These are phyloP conservation scores for Chesias legatella DNA, from an alignment of 2,888 invertebrate genomes.

Conservation along the genomic window DNA sequence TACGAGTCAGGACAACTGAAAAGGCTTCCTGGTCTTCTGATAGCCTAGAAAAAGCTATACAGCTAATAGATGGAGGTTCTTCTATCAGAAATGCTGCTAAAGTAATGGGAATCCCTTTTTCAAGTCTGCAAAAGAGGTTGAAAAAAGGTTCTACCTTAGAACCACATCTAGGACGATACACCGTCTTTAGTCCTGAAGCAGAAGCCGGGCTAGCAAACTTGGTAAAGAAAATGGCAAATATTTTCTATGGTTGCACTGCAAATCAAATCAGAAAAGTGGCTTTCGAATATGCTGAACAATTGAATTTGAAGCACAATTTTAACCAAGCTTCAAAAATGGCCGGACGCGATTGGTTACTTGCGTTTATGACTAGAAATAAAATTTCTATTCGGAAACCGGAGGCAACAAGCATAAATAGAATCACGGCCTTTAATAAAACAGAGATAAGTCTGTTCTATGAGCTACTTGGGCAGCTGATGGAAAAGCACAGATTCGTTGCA, in stretches of 20 bases:
- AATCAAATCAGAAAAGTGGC: slow-evolving; percentile 30
- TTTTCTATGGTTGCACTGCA: slow-evolving; percentile 32
- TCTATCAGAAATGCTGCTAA: slow-evolving; percentile 32
- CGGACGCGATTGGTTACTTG: slow-evolving; percentile 13
- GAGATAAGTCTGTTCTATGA: slow-evolving; percentile 32
- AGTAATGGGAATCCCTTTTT: slow-evolving; percentile 21
- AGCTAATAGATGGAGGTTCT: slow-evolving; percentile 28
- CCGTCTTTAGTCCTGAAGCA: slow-evolving; percentile 26
- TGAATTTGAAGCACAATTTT: slow-evolving; percentile 24
- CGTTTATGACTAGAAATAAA: slow-evolving; percentile 12
- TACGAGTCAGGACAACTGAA: slow-evolving; percentile 28
- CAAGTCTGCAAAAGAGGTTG: slow-evolving; percentile 29
- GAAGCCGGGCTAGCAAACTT: slow-evolving; percentile 28
- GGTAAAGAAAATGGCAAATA: slow-evolving; percentile 32
- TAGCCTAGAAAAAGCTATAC: slow-evolving; percentile 28
- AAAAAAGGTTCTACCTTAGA: slow-evolving; percentile 26
- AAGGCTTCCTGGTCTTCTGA: slow-evolving; percentile 35
- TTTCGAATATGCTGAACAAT: slow-evolving; percentile 26
- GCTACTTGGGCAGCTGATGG: slow-evolving; percentile 30
- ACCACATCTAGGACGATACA: slow-evolving; percentile 32
- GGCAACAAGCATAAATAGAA: slow-evolving; percentile 12
- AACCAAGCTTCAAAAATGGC: slow-evolving; percentile 11
- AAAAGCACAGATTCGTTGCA: slow-evolving; percentile 24
- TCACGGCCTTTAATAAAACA: slow-evolving; percentile 36
- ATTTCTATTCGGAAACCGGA: slow-evolving; percentile 18